Base-by-base conservation (phyloP, 2,888 invertebrate species). In the Fragum fragum region DNA sequence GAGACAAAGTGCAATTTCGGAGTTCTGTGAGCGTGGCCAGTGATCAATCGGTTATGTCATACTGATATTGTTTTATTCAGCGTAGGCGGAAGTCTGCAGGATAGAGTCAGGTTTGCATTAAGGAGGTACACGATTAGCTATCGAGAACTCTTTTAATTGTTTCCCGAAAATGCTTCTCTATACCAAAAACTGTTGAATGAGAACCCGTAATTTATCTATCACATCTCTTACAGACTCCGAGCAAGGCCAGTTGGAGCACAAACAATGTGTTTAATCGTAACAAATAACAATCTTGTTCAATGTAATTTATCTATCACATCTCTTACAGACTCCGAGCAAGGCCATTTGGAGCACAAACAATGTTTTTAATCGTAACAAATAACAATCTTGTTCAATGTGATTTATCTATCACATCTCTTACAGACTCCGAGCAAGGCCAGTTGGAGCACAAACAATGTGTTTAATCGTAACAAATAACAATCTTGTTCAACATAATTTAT, bases 401-500 rank as follows among this genome's bases (percentile, higher is more conserved):
- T n/a, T n/a, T n/a, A n/a, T n/a, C n/a, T n/a, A n/a, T 53, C 21
- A 11, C n/a, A 70, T 42, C 52, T 68, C 28, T 69, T 76, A 18
- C 73, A 87, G 88, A 78, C 71, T 0, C 28, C 78, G 14, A 61
- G 28, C 16, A 79, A 74, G 6, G 76, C 86, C 7, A 68, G 79
- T 0, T 86, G 85, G 81, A 78, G 84, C 11, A 76, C 81, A 28
- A 63, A 57, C 16, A 66, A 76, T 16, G 76, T 71, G 7, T 53
- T 71, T 1, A 21, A 59, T 18, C 70, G 71, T 7, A 63, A 57
- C 1, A 74, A 70, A 26, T 71, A 88, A 7, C 28, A 70, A 6
- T 85, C 84, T 28, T 59, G 73, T 36, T 63, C 29, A 7, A 86
- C 86, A n/a, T n/a, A n/a, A n/a, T n/a, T n/a, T n/a, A n/a, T n/a